Evolutionary conservation across 2,797 vertebrate genomes (phyloP), one percentile per base, ranked within the genome.

Genomic region (Channallabes apus): DNA sequence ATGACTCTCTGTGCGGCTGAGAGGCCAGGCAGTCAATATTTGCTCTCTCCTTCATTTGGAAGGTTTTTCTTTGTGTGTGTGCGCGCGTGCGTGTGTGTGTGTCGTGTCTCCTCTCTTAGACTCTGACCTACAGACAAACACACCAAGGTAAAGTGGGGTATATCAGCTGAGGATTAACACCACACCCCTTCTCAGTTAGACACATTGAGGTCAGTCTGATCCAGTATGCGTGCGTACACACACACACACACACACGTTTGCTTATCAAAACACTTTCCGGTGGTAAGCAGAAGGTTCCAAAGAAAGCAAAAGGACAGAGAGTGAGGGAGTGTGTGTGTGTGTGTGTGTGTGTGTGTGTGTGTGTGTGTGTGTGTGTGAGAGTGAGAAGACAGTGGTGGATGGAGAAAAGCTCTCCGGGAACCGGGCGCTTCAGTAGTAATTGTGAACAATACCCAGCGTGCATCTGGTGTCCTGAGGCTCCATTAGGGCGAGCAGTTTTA

Each of bases 11-110:
- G 83, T 20, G 51, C 72, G 79, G 81, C 83, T 69, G 81, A 22
- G 29, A 84, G 81, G 84, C 81, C 68, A 59, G 62, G 73, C 61
- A 84, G 86, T 88, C 86, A 86, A 88, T 88, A 87, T 88, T 87
- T 88, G 77, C 82, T 78, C 83, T 54, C 82, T 82, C 69, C 69
- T 84, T 88, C 78, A 67, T 80, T 86, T 85, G 79, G 18, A 61
- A 80, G 76, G 56, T 81, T 65, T 71, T 6, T 6, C 51, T 54
- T 14, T 54, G 51, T 54, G 51, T 54, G 51, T 54, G 46, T 51
- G 46, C 12, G 46, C 12, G 41, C 12, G 46, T 46, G 46, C 12
- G 51, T 54, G 54, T 46, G 11, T 73, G 64, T 71, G 46, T 6
- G 61, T 79, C 22, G 54, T 65, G 32, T 83, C 68, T 82, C 65